These are phyloP conservation scores for Muschampia plurimacula DNA, from an alignment of 2,888 invertebrate genomes.

Conservation along the genomic window DNA sequence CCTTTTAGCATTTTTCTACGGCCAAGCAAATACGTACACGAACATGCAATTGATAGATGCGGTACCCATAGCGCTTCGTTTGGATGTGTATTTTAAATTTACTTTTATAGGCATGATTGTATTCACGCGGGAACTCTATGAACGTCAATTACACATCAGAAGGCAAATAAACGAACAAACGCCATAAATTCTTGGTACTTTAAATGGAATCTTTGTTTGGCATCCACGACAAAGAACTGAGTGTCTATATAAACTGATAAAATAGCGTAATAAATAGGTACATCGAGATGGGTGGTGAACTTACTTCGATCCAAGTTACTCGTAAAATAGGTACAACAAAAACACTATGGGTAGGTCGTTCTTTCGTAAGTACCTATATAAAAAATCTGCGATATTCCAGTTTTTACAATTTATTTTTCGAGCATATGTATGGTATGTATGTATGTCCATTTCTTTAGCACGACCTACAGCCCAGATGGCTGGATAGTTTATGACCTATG, in stretches of 20 bases:
- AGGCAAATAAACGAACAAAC: conserved; percentile 26
- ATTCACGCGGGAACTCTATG: conserved; percentile 38
- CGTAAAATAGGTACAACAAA: too few relatives aligned
- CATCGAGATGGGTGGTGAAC: not conserved
- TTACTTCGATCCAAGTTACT: not conserved
- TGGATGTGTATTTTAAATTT: conserved; percentile 32
- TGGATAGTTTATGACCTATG: too few relatives aligned
- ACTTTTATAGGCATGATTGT: conserved; percentile 31
- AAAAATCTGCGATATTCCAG: too few relatives aligned
- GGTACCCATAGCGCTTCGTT: conserved; percentile 26
- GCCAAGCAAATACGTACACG: conserved; percentile 30
- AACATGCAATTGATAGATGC: conserved; percentile 35
- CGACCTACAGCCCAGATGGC: too few relatives aligned
- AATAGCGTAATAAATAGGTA: not conserved
- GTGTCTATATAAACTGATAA: conserved; percentile 27
- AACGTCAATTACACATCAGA: conserved; percentile 35
- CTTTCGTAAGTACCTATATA: too few relatives aligned
- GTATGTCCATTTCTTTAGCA: too few relatives aligned
- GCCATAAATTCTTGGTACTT: conserved; percentile 29
- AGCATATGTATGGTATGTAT: too few relatives aligned
- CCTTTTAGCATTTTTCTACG: conserved; percentile 38
- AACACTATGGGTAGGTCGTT: too few relatives aligned
- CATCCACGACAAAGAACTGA: conserved; percentile 21
- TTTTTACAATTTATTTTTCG: too few relatives aligned
- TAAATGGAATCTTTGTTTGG: conserved; percentile 25